Evolutionary conservation across 2,113 vertebrate species (phyloP).

Genomic region (Eublepharis macularius): DNA sequence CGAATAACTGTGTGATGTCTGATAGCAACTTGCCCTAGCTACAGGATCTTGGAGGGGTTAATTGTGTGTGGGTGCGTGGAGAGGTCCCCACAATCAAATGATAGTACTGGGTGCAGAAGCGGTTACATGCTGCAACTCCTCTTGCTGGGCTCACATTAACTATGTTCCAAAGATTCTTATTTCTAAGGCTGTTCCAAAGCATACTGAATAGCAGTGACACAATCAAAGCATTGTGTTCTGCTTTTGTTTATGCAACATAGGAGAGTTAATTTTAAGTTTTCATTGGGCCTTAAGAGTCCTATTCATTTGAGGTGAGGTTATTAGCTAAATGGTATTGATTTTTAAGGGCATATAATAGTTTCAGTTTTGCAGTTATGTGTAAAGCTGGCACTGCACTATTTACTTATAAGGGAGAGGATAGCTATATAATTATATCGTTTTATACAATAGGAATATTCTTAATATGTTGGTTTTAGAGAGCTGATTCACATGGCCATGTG

Average conservation of each 20-base stretch:
- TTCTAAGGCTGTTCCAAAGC: not conserved
- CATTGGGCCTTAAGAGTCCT: not conserved
- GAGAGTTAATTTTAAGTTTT: not conserved
- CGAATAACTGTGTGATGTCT: not conserved
- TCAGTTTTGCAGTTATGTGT: not conserved
- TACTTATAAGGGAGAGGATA: no score
- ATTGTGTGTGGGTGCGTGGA: not conserved
- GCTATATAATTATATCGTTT: not conserved
- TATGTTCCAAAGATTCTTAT: not conserved
- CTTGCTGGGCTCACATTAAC: not conserved
- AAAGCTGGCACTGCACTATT: not conserved
- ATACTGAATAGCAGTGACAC: not conserved
- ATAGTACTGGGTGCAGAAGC: not conserved
- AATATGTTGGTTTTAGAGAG: slow-evolving; percentile 1
- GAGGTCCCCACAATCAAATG: not conserved
- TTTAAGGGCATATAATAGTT: not conserved
- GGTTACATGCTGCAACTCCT: not conserved
- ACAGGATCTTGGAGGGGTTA: not conserved
- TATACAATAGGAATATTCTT: slow-evolving; percentile 1
- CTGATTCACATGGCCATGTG: not conserved
- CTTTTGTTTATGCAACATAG: not conserved
- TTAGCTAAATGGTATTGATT: not conserved
- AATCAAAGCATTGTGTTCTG: not conserved
- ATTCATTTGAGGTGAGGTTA: rapidly evolving
- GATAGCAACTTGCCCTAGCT: not conserved